These are phyloP conservation scores for Stigmatopora argus DNA, from an alignment of 2,113 vertebrate species.

Conservation along the genomic window DNA sequence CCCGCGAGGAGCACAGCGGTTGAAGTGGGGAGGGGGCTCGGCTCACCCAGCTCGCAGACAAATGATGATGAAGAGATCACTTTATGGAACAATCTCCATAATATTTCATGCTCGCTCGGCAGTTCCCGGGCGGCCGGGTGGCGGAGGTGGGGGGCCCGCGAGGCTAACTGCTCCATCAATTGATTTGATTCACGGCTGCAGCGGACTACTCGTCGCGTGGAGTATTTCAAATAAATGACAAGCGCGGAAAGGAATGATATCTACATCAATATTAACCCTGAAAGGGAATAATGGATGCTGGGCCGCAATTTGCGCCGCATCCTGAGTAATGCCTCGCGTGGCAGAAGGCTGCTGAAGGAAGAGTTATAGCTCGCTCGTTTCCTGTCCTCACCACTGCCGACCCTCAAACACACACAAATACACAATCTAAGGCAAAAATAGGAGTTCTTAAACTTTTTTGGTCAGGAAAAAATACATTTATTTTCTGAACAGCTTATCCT, in stretches of 20 bases:
- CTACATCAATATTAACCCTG: slow-evolving; percentile 99
- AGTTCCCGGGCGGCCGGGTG: slow-evolving; percentile 75
- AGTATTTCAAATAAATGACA: slow-evolving; percentile 99
- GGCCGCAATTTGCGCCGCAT: slow-evolving; percentile 86
- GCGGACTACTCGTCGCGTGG: slow-evolving; percentile 87
- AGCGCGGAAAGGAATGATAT: slow-evolving; percentile 97
- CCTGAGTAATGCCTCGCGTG: slow-evolving; percentile 76
- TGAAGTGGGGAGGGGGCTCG: slow-evolving; percentile 68
- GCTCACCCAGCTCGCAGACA: slow-evolving; percentile 83
- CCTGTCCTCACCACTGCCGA: slow-evolving; percentile 30
- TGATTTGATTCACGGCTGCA: slow-evolving; percentile 97
- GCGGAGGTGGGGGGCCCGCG: slow-evolving; percentile 57
- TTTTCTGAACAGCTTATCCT: no score
- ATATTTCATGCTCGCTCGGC: slow-evolving; percentile 96
- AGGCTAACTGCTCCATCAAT: slow-evolving; percentile 99
- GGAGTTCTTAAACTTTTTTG: background rate
- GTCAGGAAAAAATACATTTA: no score
- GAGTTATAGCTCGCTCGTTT: slow-evolving; percentile 65
- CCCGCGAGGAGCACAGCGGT: slow-evolving; percentile 77
- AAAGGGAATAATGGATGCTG: slow-evolving; percentile 93
- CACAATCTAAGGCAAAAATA: slow-evolving; percentile 7
- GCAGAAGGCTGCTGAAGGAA: slow-evolving; percentile 63
- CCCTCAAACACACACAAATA: background rate
- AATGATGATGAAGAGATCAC: slow-evolving; percentile 99
- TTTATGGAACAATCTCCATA: slow-evolving; percentile 99